Conservation (phyloP, 2,797 vertebrate species). For the Leuciscus waleckii region DNA sequence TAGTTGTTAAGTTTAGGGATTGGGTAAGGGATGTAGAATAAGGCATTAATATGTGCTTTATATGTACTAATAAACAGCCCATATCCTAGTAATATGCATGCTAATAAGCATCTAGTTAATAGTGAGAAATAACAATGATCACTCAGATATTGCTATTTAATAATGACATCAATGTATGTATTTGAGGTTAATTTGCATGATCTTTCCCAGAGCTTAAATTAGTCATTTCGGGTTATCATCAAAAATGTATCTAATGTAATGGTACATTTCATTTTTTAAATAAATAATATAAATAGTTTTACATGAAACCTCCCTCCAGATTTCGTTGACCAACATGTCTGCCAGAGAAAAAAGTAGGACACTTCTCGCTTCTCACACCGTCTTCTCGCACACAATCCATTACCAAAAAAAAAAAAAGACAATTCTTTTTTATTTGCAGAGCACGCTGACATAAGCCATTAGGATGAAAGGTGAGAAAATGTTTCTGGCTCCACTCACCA, state of each 20-base stretch:
- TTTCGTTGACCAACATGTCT: not conserved
- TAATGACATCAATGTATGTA: not conserved
- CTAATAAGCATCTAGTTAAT: no score
- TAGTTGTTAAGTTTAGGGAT: no score
- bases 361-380: not conserved
- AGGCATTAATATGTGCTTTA: no score
- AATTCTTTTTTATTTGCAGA: constrained; percentile 72
- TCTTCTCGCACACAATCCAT: constrained; percentile 42
- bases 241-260: not conserved
- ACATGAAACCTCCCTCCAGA: constrained; percentile 30
- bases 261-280: constrained; percentile 4
- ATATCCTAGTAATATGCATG: no score
- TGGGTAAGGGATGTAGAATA: no score
- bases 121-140: not conserved
- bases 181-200: not conserved
- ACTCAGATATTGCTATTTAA: not conserved
- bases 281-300: constrained; percentile 52
- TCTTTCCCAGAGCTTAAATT: not conserved
- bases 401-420: constrained; percentile 28
- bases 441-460: constrained; percentile 71
- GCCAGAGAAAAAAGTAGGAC: constrained; percentile 43
- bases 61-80: no score
- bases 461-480: constrained; percentile 69
- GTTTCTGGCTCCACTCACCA: constrained; percentile 57
- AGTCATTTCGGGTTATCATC: not conserved